phyloP scores from a whole-genome alignment of 2,888 invertebrate species.

The Seira musarum region DNA sequence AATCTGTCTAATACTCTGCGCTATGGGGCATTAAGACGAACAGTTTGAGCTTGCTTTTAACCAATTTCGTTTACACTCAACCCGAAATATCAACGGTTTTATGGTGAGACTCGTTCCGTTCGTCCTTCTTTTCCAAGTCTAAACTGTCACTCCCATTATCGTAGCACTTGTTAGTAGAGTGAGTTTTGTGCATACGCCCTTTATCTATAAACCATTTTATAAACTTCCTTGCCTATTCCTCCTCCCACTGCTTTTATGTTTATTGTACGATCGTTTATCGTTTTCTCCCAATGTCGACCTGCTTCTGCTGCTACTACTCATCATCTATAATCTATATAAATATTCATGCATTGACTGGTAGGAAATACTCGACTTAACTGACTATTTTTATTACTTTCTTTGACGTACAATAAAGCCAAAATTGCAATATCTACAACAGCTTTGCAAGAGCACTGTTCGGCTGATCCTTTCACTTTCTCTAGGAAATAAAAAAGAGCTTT shows the following conservation, averaged over 20 bases:
- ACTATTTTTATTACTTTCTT: too few relatives aligned
- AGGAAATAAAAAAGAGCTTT: too few relatives aligned
- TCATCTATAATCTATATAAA: background rate
- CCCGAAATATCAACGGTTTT: background rate
- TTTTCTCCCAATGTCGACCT: background rate
- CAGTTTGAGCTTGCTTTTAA: background rate
- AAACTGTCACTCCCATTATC: background rate
- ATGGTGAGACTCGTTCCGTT: background rate
- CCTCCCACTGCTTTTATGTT: background rate
- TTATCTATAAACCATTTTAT: conserved; percentile 25
- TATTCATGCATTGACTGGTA: background rate
- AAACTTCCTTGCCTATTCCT: background rate
- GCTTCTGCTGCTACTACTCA: too few relatives aligned
- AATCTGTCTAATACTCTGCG: background rate
- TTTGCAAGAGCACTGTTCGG: too few relatives aligned
- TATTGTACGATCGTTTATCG: background rate
- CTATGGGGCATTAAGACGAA: background rate
- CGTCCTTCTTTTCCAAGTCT: background rate
- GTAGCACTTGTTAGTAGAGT: background rate
- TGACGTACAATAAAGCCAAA: too few relatives aligned
- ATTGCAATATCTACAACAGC: too few relatives aligned
- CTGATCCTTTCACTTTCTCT: too few relatives aligned
- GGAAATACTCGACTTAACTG: too few relatives aligned
- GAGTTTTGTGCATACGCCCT: conserved; percentile 23
- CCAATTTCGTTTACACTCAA: background rate